Percentiles rank a stretch among this genome's conserved stretches.
Conservation (phyloP, 2,797 vertebrate species). For the Melanitta fusca region DNA sequence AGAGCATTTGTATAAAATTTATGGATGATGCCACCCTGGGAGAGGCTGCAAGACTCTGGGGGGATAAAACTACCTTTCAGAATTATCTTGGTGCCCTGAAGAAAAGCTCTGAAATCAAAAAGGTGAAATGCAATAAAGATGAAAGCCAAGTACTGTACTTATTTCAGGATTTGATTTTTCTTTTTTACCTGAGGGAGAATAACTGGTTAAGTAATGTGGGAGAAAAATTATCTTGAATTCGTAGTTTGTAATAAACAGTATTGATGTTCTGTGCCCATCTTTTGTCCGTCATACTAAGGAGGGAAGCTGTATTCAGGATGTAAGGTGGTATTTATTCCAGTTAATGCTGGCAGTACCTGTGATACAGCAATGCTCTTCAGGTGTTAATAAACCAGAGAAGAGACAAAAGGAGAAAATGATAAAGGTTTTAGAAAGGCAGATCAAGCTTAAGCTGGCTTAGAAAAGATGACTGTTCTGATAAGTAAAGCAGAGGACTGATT, state of each 20-base stretch:
- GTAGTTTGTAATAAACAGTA: not conserved
- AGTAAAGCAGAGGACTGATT: not conserved
- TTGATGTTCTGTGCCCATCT: not conserved
- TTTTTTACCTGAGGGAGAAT: not conserved
- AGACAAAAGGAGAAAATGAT: not conserved
- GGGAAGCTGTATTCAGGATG: not conserved
- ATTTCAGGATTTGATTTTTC: not conserved
- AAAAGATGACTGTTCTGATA: not conserved
- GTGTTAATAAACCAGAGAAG: not conserved
- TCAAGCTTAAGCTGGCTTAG: not conserved
- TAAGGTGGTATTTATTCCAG: not conserved
- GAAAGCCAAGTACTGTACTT: not conserved
- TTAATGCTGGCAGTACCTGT: not conserved
- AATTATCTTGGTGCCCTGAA: not conserved
- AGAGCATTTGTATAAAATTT: not conserved
- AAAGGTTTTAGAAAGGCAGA: not conserved
- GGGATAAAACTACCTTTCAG: not conserved
- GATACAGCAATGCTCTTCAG: not conserved
- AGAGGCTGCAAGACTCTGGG: not conserved
- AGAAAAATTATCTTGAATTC: not conserved
- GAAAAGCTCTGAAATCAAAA: slow-evolving; percentile 4
- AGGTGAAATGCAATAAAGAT: not conserved
- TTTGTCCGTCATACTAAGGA: not conserved
- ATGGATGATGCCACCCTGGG: not conserved
- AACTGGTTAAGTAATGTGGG: not conserved